A percentile compares a stretch with the other conserved stretches of the same genome.
phyloP scores from a whole-genome alignment of 2,113 vertebrate species.

The Notechis scutatus region DNA sequence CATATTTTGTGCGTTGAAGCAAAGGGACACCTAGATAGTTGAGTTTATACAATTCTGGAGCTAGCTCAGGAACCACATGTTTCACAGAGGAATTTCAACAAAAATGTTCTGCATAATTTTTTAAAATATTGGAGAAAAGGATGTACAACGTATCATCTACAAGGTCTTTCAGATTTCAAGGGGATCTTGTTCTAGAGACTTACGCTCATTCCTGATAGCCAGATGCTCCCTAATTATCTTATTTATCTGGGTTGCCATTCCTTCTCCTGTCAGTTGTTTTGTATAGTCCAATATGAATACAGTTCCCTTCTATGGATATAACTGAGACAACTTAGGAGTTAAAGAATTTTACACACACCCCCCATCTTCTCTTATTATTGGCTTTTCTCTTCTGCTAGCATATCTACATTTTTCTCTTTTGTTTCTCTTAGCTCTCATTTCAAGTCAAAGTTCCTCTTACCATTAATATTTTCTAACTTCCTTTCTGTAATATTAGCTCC shows the following conservation, averaged over 20 bases:
- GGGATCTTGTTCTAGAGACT: neutral
- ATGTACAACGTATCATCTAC: neutral
- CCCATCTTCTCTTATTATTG: neutral
- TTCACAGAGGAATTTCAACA: neutral
- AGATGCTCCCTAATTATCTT: neutral
- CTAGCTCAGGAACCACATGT: neutral
- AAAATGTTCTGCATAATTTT: neutral
- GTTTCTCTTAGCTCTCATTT: neutral
- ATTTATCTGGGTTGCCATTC: neutral
- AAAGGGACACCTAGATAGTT: neutral
- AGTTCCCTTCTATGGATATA: neutral
- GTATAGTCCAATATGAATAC: neutral
- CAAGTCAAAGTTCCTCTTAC: neutral
- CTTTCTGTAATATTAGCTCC: neutral
- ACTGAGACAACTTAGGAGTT: neutral
- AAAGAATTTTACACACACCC: neutral
- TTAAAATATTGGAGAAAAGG: neutral
- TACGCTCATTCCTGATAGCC: neutral
- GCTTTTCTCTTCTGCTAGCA: neutral
- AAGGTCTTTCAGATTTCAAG: neutral
- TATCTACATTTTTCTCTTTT: neutral
- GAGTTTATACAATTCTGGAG: neutral
- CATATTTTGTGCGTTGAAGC: neutral
- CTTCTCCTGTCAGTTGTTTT: neutral
- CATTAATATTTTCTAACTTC: neutral